phyloP scores from a whole-genome alignment of 2,888 invertebrate genomes.

The Spisula solida region DNA sequence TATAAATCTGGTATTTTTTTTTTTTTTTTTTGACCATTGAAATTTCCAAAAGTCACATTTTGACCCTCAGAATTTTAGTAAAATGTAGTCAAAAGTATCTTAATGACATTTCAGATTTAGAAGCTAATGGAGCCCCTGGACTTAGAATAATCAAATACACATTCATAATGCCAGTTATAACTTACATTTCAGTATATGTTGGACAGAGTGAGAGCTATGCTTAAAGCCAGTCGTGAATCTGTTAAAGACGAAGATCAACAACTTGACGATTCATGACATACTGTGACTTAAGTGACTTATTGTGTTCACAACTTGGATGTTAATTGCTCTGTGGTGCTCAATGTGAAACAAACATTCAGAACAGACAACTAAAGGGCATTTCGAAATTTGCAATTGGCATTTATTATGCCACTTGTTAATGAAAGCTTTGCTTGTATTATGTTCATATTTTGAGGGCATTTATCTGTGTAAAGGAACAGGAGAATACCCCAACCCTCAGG shows the following conservation, averaged over 20 bases:
- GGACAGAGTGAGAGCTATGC: slow-evolving; percentile 75
- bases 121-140: too few relatives aligned
- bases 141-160: not conserved
- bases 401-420: not conserved
- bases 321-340: not conserved
- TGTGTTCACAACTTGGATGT: not conserved
- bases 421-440: too few relatives aligned
- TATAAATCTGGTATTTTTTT: too few relatives aligned
- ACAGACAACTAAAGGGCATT: not conserved
- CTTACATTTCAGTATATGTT: slow-evolving; percentile 77
- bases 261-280: slow-evolving; percentile 45
- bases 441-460: too few relatives aligned
- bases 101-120: too few relatives aligned
- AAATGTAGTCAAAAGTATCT: too few relatives aligned
- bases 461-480: too few relatives aligned
- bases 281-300: too few relatives aligned
- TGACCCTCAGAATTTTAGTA: too few relatives aligned
- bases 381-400: not conserved
- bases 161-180: not conserved
- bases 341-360: not conserved
- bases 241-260: slow-evolving; percentile 71
- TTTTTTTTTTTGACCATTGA: too few relatives aligned
- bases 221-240: slow-evolving; percentile 77
- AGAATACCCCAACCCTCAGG: too few relatives aligned
- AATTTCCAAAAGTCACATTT: too few relatives aligned